phyloP scores from a whole-genome alignment of 2,797 vertebrate genomes.

The Pelodytes ibericus region DNA sequence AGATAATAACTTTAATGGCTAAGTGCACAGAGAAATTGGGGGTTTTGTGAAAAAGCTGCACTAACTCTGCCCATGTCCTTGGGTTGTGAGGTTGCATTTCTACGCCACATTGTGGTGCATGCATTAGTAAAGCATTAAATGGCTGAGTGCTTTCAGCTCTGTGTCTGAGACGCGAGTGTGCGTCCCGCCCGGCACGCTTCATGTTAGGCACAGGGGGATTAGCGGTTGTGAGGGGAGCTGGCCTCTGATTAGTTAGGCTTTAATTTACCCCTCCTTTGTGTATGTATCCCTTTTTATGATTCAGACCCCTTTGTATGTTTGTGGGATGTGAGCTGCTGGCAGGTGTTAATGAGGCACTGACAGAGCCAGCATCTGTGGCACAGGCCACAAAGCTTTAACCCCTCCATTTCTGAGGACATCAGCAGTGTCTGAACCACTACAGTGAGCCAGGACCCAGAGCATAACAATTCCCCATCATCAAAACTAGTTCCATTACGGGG shows the following conservation, averaged over 20 bases:
- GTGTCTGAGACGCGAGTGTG: constrained; percentile 36
- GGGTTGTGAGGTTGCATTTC: not conserved
- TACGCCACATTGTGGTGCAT: too few species aligned
- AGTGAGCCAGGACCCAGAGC: too few species aligned
- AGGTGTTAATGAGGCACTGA: constrained; percentile 71
- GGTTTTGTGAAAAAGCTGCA: too few species aligned
- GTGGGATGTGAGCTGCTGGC: constrained; percentile 63
- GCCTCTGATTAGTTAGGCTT: constrained; percentile 68
- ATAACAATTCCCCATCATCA: too few species aligned
- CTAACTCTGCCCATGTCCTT: not conserved
- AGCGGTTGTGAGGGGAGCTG: constrained; percentile 60
- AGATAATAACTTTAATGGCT: too few species aligned
- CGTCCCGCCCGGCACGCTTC: constrained; percentile 36
- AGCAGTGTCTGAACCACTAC: too few species aligned
- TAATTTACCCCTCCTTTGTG: constrained; percentile 72
- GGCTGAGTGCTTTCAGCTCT: rapidly evolving
- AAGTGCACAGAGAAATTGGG: too few species aligned
- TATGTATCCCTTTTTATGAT: constrained; percentile 69
- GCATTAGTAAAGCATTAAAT: constrained; percentile 35
- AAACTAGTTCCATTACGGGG: too few species aligned
- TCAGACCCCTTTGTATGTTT: constrained; percentile 67
- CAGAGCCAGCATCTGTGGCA: constrained; percentile 69
- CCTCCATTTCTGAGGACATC: not conserved
- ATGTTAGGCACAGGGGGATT: constrained; percentile 49
- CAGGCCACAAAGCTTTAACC: constrained; percentile 68